Percentiles rank a stretch among this genome's conserved stretches.
phyloP scores from a whole-genome alignment of 1,140 invertebrate genomes.

The Orius insidiosus region DNA sequence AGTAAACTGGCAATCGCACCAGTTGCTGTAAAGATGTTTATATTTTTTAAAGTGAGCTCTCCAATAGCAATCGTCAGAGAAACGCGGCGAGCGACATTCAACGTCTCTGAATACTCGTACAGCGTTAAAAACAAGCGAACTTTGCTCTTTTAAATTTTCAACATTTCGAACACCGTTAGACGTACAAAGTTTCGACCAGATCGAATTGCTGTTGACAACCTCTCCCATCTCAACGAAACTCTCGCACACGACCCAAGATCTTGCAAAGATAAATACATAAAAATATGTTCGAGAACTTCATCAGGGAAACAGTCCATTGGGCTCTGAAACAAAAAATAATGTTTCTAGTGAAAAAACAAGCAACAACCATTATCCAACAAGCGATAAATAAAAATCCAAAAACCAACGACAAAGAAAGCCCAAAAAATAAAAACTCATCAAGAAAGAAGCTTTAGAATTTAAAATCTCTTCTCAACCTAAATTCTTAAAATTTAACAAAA shows the following conservation, averaged over 20 bases:
- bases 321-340: no score
- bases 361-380: no score
- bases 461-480: no score
- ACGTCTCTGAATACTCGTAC: neutral
- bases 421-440: no score
- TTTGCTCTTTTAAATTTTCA: neutral
- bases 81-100: neutral
- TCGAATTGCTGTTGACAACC: conserved; percentile 13
- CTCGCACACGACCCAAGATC: conserved; percentile 9
- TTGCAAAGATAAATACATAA: conserved; percentile 7
- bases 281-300: conserved; percentile 15
- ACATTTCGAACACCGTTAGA: neutral
- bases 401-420: no score
- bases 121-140: neutral
- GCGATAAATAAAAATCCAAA: no score
- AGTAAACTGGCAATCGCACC: conserved; percentile 3
- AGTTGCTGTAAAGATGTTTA: conserved; percentile 6
- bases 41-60: conserved; percentile 8
- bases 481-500: no score
- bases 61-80: conserved; percentile 5
- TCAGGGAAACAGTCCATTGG: conserved; percentile 4
- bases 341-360: no score
- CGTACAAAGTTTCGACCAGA: conserved; percentile 11
- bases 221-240: conserved; percentile 13
- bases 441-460: no score